phyloP scores from a whole-genome alignment of 2,113 vertebrate species.

The Vidua chalybeata region DNA sequence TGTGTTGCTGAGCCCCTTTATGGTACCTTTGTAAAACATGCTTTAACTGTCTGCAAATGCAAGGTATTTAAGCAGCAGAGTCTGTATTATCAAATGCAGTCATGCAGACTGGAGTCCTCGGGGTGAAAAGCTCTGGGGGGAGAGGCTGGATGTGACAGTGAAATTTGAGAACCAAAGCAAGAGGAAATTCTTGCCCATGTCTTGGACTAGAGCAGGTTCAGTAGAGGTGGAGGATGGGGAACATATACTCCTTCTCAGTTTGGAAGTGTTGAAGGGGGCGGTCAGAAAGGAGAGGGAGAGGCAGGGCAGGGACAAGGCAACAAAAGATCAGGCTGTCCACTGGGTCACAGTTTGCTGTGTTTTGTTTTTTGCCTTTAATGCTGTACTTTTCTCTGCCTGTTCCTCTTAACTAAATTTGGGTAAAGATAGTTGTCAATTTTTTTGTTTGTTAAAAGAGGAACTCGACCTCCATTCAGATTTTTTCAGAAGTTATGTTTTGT shows the following conservation, averaged over 20 bases:
- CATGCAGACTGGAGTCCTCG: neutral
- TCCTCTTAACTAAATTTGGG: neutral
- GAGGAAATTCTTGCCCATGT: neutral
- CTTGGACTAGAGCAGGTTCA: neutral
- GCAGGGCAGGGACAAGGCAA: neutral
- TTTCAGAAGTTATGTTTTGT: neutral
- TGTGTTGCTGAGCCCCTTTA: neutral
- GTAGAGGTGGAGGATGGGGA: neutral
- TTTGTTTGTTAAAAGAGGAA: neutral
- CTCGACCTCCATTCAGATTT: neutral
- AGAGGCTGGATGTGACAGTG: neutral
- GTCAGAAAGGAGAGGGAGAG: neutral
- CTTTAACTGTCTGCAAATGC: constrained; percentile 6
- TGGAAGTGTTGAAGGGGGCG: neutral
- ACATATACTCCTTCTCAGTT: neutral
- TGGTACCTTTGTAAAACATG: neutral
- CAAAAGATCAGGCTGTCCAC: neutral
- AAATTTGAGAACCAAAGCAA: constrained; percentile 21
- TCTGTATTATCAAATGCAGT: neutral
- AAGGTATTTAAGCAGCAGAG: neutral
- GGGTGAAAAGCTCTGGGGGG: neutral
- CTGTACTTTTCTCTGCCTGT: neutral
- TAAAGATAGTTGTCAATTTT: neutral
- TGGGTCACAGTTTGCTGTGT: neutral
- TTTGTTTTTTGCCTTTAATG: neutral